Base-by-base conservation (phyloP, 2,797 vertebrate species). In the Echiichthys vipera region DNA sequence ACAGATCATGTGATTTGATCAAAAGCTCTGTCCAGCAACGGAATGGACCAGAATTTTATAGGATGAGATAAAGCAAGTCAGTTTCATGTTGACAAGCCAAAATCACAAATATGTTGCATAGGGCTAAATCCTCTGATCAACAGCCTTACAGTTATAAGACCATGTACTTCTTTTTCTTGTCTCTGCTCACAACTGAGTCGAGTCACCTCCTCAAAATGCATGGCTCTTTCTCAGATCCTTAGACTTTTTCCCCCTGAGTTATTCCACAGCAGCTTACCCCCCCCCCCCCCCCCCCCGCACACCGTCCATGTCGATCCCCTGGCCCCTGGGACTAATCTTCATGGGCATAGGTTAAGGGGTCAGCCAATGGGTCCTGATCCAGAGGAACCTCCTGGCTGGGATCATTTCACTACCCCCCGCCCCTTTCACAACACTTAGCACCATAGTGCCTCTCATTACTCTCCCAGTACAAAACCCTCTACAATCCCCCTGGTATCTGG, bases 311-410 rank as follows among this genome's bases (percentile, higher is more conserved):
- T 62, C 25, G 32, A 70, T 63, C 57, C 45, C 25, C 30, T 3
- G 39, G 75, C 91, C 89, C 78, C 73, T 32, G 77, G 87, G 91
- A 91, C 83, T 91, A 90, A 93, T 92, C 88, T 85, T 84, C 71
- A 43, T 71, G 83, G 84, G 80, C 80, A 77, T 1, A 77, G 89
- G 89, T 88, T 58, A 72, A 74, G 62, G 58, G 91, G 85, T 92
- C 89, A 87, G 64, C 77, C 76, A n/a, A 77, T 37, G 84, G 84
- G 85, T 90, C 85, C 62, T 70, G 79, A 84, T 84, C 86, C 83
- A 34, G 55, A 39, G 70, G 58, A 87, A 78, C 72, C 83, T 73
- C 78, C 74, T 14, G 32, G 50, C 78, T 80, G 68, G 71, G 53
- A 86, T 80, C 25, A 71, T 82, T 84, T 87, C 83, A 78, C 78